A percentile compares a stretch with the other conserved stretches of the same genome.
These are phyloP conservation scores for Pachydiplax longipennis DNA, from an alignment of 2,888 invertebrate species.

Conservation along the genomic window DNA sequence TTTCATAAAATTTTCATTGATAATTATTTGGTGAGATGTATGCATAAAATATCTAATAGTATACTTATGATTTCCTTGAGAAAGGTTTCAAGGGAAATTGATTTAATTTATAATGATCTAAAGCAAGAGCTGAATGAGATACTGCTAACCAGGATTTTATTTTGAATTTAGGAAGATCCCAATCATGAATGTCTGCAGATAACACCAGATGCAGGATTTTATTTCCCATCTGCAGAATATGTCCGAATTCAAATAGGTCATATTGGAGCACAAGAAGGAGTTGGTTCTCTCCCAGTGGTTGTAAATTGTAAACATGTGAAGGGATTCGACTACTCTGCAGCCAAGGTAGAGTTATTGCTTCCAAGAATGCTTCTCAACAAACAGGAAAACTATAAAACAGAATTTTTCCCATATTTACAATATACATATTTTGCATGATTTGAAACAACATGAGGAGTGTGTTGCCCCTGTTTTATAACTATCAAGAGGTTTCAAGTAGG, in stretches of 20 bases:
- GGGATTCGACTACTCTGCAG: conserved; percentile 73
- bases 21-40: too few species aligned
- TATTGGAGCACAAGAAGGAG: conserved; percentile 60
- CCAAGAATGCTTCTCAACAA: neutral
- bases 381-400: neutral
- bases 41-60: too few species aligned
- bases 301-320: conserved; percentile 72
- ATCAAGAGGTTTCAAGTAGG: too few species aligned
- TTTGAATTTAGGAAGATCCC: conserved; percentile 14
- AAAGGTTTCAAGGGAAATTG: too few species aligned
- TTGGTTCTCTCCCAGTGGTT: conserved; percentile 63
- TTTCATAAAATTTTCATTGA: too few species aligned
- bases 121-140: too few species aligned
- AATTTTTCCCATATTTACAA: neutral
- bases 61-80: too few species aligned
- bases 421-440: neutral
- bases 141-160: too few species aligned
- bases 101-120: too few species aligned
- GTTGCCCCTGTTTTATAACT: too few species aligned
- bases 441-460: neutral
- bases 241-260: conserved; percentile 66
- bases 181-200: conserved; percentile 65
- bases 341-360: conserved; percentile 61
- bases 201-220: conserved; percentile 71
- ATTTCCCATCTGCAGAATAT: conserved; percentile 75